Conservation (phyloP, 2,888 invertebrate species). For the Pristionchus japonicus region DNA sequence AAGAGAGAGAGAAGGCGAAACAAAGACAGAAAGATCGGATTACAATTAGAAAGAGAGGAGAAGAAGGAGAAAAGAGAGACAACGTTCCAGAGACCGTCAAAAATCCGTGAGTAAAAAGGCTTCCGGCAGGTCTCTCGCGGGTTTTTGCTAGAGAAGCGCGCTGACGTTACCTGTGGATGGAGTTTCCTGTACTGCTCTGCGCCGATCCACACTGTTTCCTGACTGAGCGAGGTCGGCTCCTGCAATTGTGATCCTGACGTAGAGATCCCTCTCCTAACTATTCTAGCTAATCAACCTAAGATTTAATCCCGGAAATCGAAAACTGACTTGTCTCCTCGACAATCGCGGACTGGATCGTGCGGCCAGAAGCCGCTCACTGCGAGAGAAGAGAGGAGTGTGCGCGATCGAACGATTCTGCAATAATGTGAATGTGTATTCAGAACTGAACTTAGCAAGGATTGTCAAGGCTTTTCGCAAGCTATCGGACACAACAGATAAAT, state of each 20-base stretch:
- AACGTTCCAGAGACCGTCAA: neutral
- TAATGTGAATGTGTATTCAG: too few species aligned
- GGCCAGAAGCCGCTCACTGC: constrained; percentile 73
- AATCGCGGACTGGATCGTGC: constrained; percentile 65
- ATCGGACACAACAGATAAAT: too few species aligned
- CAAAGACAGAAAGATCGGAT: constrained; percentile 39
- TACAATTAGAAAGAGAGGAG: constrained; percentile 34
- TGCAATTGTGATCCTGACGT: neutral
- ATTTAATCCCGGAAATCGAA: neutral
- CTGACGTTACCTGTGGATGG: constrained; percentile 71
- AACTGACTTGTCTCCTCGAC: constrained; percentile 53
- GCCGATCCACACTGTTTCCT: constrained; percentile 73
- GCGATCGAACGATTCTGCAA: constrained; percentile 62
- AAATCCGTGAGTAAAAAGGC: neutral
- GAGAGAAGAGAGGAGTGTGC: constrained; percentile 71
- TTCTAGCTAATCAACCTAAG: too few species aligned
- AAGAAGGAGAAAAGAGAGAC: neutral
- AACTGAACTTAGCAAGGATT: too few species aligned
- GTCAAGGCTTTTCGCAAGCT: too few species aligned
- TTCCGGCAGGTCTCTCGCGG: neutral
- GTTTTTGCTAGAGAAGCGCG: neutral
- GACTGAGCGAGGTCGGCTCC: constrained; percentile 49
- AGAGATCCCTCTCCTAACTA: neutral
- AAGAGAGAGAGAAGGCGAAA: constrained; percentile 26
- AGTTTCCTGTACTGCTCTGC: constrained; percentile 69